These are phyloP conservation scores for Nyctereutes procyonoides DNA, from an alignment of 2,113 vertebrate genomes.

Conservation along the genomic window DNA sequence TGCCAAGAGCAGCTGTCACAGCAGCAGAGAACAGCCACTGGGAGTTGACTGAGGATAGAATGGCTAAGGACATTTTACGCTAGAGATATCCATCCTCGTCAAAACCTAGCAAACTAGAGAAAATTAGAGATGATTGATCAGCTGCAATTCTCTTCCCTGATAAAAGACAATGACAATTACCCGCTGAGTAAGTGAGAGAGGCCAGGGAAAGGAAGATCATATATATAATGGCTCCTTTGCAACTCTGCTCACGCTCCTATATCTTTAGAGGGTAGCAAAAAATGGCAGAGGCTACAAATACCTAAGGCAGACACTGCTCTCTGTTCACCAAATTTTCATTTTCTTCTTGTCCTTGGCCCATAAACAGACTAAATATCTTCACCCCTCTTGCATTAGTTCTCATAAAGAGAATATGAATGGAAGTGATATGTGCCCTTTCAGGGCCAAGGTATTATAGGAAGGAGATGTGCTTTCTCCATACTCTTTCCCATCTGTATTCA, in stretches of 20 bases:
- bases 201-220: not conserved
- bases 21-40: not conserved
- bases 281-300: not conserved
- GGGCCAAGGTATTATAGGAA: not conserved
- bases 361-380: not conserved
- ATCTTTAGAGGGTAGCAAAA: not conserved
- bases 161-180: not conserved
- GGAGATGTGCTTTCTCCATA: not conserved
- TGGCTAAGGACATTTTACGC: not conserved
- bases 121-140: constrained; percentile 9
- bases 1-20: not conserved
- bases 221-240: not conserved
- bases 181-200: not conserved
- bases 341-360: not conserved
- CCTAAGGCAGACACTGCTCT: not conserved
- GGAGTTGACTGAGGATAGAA: not conserved
- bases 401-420: not conserved
- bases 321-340: not conserved
- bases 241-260: not conserved
- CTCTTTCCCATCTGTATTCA: not conserved
- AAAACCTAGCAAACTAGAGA: constrained; percentile 21
- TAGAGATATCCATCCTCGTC: not conserved
- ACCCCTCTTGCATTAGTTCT: not conserved
- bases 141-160: not conserved
- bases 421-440: not conserved